Evolutionary conservation across 2,113 vertebrate genomes (phyloP), one percentile per base, ranked within the genome.

Genomic region (Zosterops hypoxanthus): DNA sequence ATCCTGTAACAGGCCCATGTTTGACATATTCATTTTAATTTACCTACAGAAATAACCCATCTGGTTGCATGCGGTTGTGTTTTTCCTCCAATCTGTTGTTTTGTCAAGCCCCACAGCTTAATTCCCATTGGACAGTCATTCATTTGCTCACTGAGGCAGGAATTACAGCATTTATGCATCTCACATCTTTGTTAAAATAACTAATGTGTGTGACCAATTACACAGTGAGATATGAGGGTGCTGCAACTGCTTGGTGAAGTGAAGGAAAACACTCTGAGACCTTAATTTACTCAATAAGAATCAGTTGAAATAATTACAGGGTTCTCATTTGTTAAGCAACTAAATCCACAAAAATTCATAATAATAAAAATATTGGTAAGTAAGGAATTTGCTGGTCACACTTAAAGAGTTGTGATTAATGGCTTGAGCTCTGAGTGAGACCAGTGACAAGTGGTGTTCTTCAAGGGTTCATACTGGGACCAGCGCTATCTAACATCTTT

Each of bases 141-240:
- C 53, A 64, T 79, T 68, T 72, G 20, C 66, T 88, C 28, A 33
- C 11, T 55, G 26, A 83, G 52, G 47, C 76, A 86, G 60, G 69
- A 93, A 91, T 93, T 81, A 31, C 52, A 86, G 41, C 28, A 33
- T 66, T 73, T 93, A 66, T 77, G 34, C 18, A 12, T 56, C 50
- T 88, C 85, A 65, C 36, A 80, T 86, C 44, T 86, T 82, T 66
- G 55, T 79, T 86, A 80, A 93, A 93, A 90, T 13, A 81, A 34
- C 57, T 53, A 68, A 57, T 85, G 55, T 39, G 53, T 33, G 28
- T 85, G 75, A 72, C 61, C 63, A 49, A 14, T 77, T 61, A 41
- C 1, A 3, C 70, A 76, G 49, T 0, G 1, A 91, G 61, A 36
- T 41, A 19, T 1, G 4, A 33, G 17, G 33, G 8, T 26, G 6